Conservation (phyloP, 2,888 invertebrate genomes). For the Drosophila ustulata region DNA sequence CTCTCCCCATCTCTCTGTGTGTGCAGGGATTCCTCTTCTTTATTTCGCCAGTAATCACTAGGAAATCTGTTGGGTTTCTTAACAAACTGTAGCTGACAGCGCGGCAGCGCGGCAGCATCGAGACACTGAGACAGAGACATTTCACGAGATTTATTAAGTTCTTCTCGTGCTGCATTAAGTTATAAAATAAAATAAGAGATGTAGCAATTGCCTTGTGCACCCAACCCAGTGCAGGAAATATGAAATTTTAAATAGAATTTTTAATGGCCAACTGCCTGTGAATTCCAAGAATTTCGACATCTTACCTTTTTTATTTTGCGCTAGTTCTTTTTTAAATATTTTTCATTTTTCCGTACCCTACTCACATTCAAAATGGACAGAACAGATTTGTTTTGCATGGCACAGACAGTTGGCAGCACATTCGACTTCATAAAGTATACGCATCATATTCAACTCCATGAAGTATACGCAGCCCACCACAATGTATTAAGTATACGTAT, state of each 20-base stretch:
- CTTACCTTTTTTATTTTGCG: background rate
- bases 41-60: slow-evolving; percentile 43
- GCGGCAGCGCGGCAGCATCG: background rate
- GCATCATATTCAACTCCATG: background rate
- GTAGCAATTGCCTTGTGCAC: background rate
- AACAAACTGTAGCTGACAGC: slow-evolving; percentile 24
- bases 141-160: slow-evolving; percentile 35
- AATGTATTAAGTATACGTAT: no score
- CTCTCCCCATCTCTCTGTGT: background rate
- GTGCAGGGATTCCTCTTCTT: background rate
- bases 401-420: background rate
- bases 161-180: slow-evolving; percentile 28
- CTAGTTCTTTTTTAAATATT: background rate
- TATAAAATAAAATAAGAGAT: slow-evolving; percentile 21
- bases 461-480: background rate
- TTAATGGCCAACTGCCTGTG: slow-evolving; percentile 1
- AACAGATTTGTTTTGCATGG: background rate
- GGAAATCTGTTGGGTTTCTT: slow-evolving; percentile 48
- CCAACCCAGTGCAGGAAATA: slow-evolving; percentile 2
- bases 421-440: background rate
- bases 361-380: background rate
- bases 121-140: slow-evolving; percentile 1
- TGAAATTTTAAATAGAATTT: slow-evolving; percentile 22
- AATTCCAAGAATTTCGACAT: slow-evolving; percentile 1
- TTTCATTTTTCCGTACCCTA: background rate